A percentile compares a stretch with the other conserved stretches of the same genome.
Conservation (phyloP, 2,888 invertebrate species). For the Lymantria monacha region DNA sequence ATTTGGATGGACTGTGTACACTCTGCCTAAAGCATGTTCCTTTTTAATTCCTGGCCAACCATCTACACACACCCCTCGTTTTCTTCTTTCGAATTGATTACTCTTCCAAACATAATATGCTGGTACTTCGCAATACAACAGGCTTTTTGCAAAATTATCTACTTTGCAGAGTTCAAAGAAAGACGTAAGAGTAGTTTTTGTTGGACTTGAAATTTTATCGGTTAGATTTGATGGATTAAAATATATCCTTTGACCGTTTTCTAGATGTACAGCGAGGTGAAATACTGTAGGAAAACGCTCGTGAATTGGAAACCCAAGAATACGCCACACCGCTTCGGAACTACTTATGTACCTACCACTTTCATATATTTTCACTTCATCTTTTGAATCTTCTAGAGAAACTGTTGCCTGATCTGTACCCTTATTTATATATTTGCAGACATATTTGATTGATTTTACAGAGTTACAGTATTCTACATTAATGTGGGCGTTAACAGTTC, state of each 20-base stretch:
- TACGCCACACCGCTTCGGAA: no score
- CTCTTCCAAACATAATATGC: constrained; percentile 2
- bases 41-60: constrained; percentile 12
- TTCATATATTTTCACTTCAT: no score
- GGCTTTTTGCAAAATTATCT: constrained; percentile 2
- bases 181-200: not conserved
- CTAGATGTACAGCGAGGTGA: constrained; percentile 1
- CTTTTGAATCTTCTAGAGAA: not conserved
- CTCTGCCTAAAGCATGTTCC: constrained; percentile 10
- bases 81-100: not conserved
- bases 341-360: no score
- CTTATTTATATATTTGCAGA: no score
- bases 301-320: no score
- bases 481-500: constrained; percentile 21
- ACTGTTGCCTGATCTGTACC: not conserved
- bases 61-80: constrained; percentile 1
- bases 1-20: no score
- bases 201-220: not conserved
- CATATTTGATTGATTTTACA: constrained; percentile 16
- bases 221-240: not conserved
- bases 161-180: not conserved
- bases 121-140: constrained; percentile 3
- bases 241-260: constrained; percentile 3
- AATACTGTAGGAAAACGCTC: constrained; percentile 2
- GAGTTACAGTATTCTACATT: constrained; percentile 26